Base-by-base conservation (phyloP, 2,888 invertebrate species). In the Hypselothyrea guttata region DNA sequence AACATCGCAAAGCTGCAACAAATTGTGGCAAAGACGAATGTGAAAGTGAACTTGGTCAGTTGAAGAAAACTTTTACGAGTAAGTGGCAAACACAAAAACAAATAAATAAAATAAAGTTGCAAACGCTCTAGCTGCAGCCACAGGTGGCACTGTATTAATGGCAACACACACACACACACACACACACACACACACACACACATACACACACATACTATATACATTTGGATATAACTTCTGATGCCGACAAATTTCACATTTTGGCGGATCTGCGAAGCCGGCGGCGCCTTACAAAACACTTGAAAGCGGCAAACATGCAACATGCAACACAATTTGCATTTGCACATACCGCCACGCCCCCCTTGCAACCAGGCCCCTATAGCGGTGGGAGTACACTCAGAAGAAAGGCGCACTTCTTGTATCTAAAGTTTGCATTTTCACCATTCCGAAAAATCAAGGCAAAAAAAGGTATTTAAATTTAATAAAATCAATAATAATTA, bases 321-420 rank as follows among this genome's bases (percentile, higher is more conserved):
- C 64, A 60, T 71, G 71, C 73, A 71, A 61, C 65, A 61, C 59
- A 57, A 71, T 71, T 71, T 71, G 71, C 71, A 71, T 71, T 71
- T 67, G 16, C 51, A 41, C 47, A 9, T 47, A 11, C 9, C 22
- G 22, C 48, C 33, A 27, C 46, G 28, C 7, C 28, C 13, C 27
- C 30, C 7, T n/a, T 13, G 16, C 13, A 11, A n/a, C n/a, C n/a
- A n/a, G n/a, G n/a, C n/a, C n/a, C n/a, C n/a, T n/a, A n/a, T n/a
- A n/a, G n/a, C n/a, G n/a, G n/a, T n/a, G n/a, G n/a, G n/a, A n/a
- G n/a, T n/a, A n/a, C n/a, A n/a, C n/a, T n/a, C n/a, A n/a, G n/a
- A n/a, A n/a, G n/a, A n/a, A n/a, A n/a, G n/a, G n/a, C n/a, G n/a
- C n/a, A n/a, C n/a, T n/a, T n/a, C n/a, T n/a, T n/a, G n/a, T n/a